These are phyloP conservation scores for Amblyopsis hoosieri DNA, from an alignment of 2,797 vertebrate genomes.

Conservation along the genomic window DNA sequence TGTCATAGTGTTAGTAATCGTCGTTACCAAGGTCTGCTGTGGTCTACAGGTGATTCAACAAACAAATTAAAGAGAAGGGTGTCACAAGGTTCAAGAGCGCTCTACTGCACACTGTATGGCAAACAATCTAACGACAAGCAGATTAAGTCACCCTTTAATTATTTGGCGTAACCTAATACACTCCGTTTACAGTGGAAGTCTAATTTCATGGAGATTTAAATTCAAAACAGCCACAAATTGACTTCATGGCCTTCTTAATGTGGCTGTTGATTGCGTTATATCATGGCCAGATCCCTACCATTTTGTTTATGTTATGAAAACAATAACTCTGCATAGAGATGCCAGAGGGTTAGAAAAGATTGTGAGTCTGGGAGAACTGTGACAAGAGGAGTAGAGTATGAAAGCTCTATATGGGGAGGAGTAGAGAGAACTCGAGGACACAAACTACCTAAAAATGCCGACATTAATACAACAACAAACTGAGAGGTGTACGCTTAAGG, in stretches of 20 bases:
- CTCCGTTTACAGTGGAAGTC: slow-evolving; percentile 38
- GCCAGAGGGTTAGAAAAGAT: slow-evolving; percentile 24
- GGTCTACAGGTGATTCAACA: slow-evolving; percentile 43
- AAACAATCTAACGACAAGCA: slow-evolving; percentile 60
- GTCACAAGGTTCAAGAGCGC: slow-evolving; percentile 19
- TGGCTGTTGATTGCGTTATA: no score
- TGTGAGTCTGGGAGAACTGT: slow-evolving; percentile 5
- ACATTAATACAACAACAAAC: background rate
- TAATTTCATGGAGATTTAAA: slow-evolving; percentile 48
- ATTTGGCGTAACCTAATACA: slow-evolving; percentile 42
- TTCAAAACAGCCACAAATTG: background rate
- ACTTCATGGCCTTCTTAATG: background rate
- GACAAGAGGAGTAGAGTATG: no score
- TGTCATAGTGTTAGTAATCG: slow-evolving; percentile 33
- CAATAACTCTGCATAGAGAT: no score
- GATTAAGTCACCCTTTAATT: slow-evolving; percentile 47
- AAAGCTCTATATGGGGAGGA: no score
- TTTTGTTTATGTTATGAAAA: no score
- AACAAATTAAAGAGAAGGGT: slow-evolving; percentile 36
- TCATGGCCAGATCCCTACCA: no score
- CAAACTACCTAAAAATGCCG: no score
- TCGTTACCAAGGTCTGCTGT: slow-evolving; percentile 40
- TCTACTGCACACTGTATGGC: slow-evolving; percentile 31
- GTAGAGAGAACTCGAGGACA: no score
- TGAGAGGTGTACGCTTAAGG: slow-evolving; percentile 12